These are phyloP conservation scores for Graphium colonna DNA, from an alignment of 2,888 invertebrate genomes.

Conservation along the genomic window DNA sequence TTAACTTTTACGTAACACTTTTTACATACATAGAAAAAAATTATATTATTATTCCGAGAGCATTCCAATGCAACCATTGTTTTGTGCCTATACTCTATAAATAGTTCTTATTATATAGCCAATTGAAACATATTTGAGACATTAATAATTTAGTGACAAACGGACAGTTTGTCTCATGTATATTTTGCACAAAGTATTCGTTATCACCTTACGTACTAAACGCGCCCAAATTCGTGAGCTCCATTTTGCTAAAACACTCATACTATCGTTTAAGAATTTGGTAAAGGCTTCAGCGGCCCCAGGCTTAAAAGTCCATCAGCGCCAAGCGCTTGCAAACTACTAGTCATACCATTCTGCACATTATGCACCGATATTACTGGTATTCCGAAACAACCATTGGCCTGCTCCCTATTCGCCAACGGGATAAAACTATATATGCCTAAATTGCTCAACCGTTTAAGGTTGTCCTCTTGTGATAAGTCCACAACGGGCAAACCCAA, in stretches of 20 bases:
- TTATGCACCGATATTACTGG: slow-evolving; percentile 85
- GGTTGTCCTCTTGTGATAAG: slow-evolving; percentile 83
- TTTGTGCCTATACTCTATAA: slow-evolving; percentile 9
- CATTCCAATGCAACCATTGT: background rate
- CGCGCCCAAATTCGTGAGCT: background rate
- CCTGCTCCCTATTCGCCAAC: slow-evolving; percentile 81
- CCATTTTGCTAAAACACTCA: too few relatives aligned
- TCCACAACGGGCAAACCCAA: slow-evolving; percentile 87
- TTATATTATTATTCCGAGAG: background rate
- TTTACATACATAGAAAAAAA: too few relatives aligned
- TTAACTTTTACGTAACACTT: too few relatives aligned
- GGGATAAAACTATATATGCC: slow-evolving; percentile 89
- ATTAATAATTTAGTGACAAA: background rate
- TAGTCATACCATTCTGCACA: slow-evolving; percentile 79
- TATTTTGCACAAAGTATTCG: background rate
- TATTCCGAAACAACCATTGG: slow-evolving; percentile 83
- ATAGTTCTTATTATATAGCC: slow-evolving; percentile 1
- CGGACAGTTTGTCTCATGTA: background rate
- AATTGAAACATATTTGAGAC: background rate
- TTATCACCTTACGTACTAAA: background rate
- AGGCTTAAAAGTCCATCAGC: slow-evolving; percentile 85
- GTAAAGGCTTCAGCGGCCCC: slow-evolving; percentile 84
- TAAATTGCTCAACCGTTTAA: slow-evolving; percentile 81
- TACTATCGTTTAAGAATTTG: slow-evolving; percentile 50
- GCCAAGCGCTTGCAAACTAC: slow-evolving; percentile 81